These are phyloP conservation scores for Noctuana brunneofusca DNA, from an alignment of 2,888 invertebrate species.

Conservation along the genomic window DNA sequence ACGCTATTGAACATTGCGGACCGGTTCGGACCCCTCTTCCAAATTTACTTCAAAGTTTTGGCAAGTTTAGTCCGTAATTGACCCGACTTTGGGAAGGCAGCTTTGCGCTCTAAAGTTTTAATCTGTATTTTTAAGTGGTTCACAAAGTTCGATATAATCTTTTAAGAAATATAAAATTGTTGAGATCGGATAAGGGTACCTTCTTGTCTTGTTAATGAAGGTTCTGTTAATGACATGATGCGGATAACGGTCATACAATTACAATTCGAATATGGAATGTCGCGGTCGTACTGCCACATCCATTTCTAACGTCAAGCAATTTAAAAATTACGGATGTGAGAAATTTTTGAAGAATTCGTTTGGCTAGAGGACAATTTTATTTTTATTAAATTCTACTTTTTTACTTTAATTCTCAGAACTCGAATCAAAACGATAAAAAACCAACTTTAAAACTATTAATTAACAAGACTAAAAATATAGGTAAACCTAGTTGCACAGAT, in stretches of 20 bases:
- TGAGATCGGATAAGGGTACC: slow-evolving; percentile 2
- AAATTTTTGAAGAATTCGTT: too few species aligned
- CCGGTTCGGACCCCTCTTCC: slow-evolving; percentile 4
- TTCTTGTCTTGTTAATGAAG: slow-evolving; percentile 8
- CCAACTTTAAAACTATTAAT: too few species aligned
- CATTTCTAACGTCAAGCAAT: background rate
- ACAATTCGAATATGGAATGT: background rate
- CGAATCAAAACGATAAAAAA: too few species aligned
- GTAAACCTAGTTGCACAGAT: too few species aligned
- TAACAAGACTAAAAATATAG: too few species aligned
- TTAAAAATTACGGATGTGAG: too few species aligned
- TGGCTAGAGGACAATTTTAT: too few species aligned
- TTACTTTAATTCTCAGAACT: too few species aligned
- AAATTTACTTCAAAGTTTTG: slow-evolving; percentile 27
- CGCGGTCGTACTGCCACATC: background rate
- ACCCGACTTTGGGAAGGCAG: slow-evolving; percentile 24
- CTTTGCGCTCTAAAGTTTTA: slow-evolving; percentile 29
- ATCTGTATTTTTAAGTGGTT: slow-evolving; percentile 33
- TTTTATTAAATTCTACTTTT: too few species aligned
- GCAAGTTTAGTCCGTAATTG: slow-evolving; percentile 24
- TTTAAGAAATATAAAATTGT: slow-evolving; percentile 22
- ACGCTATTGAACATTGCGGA: background rate
- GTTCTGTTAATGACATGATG: background rate
- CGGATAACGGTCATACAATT: too few species aligned
- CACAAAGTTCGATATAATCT: slow-evolving; percentile 24